Evolutionary conservation across 2,888 invertebrate genomes (phyloP), one percentile per base, ranked within the genome.

Genomic region (Cataglyphis altisquamis): DNA sequence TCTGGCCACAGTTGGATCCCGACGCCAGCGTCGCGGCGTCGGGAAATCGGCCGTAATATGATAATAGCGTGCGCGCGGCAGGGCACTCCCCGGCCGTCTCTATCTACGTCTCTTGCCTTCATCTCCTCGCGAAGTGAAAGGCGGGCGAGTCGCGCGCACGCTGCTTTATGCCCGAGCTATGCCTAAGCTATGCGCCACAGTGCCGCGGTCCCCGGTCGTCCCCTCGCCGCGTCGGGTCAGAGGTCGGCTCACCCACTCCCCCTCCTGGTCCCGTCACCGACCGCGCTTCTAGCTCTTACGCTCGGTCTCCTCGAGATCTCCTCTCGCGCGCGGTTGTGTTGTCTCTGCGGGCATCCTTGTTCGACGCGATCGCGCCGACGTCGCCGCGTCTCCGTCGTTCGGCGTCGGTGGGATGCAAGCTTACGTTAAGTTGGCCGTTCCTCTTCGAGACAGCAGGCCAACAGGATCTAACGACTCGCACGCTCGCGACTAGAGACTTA

Each of bases 201-300:
- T 85, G 84, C 87, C 90, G 85, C 84, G 74, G 8, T 93, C 93
- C 94, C 93, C 93, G 93, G 92, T 91, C 85, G 18, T 92, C 93
- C 93, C 93, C 92, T 92, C 88, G 72, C 68, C 72, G 67, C 55
- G 68, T 41, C 82, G 91, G 94, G 94, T 94, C 94, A 93, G 88
- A 92, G 94, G 94, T 94, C 93, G 93, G 91, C 93, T 94, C 94
- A 94, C 93, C 94, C 94, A 94, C 94, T 93, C 92, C 92, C 90
- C 89, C 25, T 88, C 91, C 89, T 89, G 84, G 84, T 87, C 91
- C 84, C 88, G 88, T 89, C 84, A 83, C 89, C 85, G 87, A 78
- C 85, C 87, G 84, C 87, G 85, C 84, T 73, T 80, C 68, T 48
- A 70, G 82, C 85, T 84, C 89, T 89, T 84, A 82, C 87, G 83